Conservation (phyloP, 35 echinoderm and acorn worm species). For the Apostichopus japonicus region DNA sequence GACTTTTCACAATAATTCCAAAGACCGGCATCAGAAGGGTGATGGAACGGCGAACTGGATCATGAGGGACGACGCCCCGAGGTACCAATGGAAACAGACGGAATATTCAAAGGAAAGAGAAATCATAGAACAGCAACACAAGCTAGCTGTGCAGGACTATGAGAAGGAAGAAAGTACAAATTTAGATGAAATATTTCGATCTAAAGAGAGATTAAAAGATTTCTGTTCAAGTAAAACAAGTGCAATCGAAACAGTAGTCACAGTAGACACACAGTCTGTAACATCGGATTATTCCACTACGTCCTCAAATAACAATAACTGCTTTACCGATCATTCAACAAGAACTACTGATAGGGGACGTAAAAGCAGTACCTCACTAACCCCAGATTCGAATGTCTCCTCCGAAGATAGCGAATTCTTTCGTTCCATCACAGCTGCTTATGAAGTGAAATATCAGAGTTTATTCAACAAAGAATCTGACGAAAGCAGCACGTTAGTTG, state of each 20-base stretch:
- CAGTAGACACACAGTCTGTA: conserved; percentile 63
- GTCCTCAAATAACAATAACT: conserved; percentile 87
- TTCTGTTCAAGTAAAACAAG: conserved; percentile 45
- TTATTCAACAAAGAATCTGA: conserved; percentile 16
- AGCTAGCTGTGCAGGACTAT: conserved; percentile 79
- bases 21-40: conserved; percentile 10
- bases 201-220: conserved; percentile 71
- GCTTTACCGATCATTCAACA: conserved; percentile 27
- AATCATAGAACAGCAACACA: conserved; percentile 76
- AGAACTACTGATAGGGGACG: conserved; percentile 21
- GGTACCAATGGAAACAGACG: conserved; percentile 69
- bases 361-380: conserved; percentile 12
- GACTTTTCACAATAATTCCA: conserved; percentile 42
- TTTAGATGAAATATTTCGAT: conserved; percentile 85
- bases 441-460: conserved; percentile 65
- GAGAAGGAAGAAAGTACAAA: conserved; percentile 87
- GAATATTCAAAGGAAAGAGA: conserved; percentile 81
- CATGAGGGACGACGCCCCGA: neutral
- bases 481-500: conserved; percentile 15
- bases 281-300: conserved; percentile 78
- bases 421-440: conserved; percentile 46
- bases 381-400: conserved; percentile 34
- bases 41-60: conserved; percentile 36
- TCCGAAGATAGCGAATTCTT: conserved; percentile 40
- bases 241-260: neutral